Percentiles rank a stretch among this genome's conserved stretches.
phyloP scores from a whole-genome alignment of 1,140 invertebrate species.

The Lasaia peninsularis region DNA sequence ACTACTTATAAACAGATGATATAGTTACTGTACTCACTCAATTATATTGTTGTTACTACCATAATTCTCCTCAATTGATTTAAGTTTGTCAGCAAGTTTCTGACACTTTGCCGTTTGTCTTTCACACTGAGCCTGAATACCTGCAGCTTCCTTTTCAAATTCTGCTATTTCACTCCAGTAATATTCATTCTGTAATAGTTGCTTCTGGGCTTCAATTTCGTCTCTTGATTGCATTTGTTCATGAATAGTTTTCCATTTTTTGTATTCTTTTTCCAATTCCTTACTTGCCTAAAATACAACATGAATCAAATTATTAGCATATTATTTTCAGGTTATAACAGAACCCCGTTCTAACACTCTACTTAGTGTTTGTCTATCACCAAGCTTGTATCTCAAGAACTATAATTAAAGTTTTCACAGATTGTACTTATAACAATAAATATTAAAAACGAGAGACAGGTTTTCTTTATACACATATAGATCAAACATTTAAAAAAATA shows the following conservation, averaged over 20 bases:
- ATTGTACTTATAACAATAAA: too few species aligned
- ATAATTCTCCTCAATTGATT: slow-evolving; percentile 43
- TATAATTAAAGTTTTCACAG: too few species aligned
- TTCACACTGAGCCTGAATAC: slow-evolving; percentile 35
- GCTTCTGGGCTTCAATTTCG: slow-evolving; percentile 68
- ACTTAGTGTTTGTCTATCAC: too few species aligned
- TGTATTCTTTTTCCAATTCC: slow-evolving; percentile 73
- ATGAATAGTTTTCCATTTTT: slow-evolving; percentile 75
- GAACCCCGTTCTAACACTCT: too few species aligned
- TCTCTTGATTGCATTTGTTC: slow-evolving; percentile 78
- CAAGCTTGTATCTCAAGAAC: too few species aligned
- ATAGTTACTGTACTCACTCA: slow-evolving; percentile 53
- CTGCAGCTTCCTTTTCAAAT: slow-evolving; percentile 39
- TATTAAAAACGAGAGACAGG: too few species aligned
- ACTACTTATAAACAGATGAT: too few species aligned
- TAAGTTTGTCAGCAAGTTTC: slow-evolving; percentile 40
- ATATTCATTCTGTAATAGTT: slow-evolving; percentile 74
- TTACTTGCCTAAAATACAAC: slow-evolving; percentile 49
- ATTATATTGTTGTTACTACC: slow-evolving; percentile 37
- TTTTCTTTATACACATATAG: too few species aligned
- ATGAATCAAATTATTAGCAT: too few species aligned
- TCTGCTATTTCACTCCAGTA: slow-evolving; percentile 66
- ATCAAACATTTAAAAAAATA: too few species aligned
- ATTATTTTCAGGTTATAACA: too few species aligned
- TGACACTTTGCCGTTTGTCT: slow-evolving; percentile 47